Evolutionary conservation across 2,797 vertebrate genomes (phyloP).

Genomic region (Mormyrus hasselquistii): DNA sequence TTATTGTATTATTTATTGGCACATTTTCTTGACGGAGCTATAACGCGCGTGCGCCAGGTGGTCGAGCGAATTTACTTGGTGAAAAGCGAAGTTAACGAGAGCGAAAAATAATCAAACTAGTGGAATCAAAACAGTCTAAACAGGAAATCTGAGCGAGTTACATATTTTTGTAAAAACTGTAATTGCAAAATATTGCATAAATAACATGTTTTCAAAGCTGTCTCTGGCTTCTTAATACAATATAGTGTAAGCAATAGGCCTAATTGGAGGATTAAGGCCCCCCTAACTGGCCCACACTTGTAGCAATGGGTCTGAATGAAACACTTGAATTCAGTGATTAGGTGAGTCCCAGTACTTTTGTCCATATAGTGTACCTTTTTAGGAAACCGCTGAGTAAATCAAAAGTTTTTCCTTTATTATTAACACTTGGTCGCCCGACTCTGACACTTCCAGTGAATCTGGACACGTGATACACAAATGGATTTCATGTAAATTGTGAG

Average conservation of each 20-base stretch:
- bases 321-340: background rate
- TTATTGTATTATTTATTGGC: too few species aligned
- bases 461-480: background rate
- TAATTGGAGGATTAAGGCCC: background rate
- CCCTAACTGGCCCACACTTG: background rate
- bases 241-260: background rate
- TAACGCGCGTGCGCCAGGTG: background rate
- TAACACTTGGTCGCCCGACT: background rate
- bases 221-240: background rate
- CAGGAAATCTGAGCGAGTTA: background rate
- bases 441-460: background rate
- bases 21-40: background rate
- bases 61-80: background rate
- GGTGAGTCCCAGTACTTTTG: background rate
- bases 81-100: background rate
- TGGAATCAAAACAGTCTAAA: background rate
- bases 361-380: background rate
- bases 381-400: background rate
- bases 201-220: background rate
- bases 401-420: background rate
- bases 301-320: background rate
- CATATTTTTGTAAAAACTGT: background rate
- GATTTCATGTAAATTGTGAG: background rate
- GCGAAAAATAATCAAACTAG: background rate
- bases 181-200: background rate